Percentiles rank a stretch among this genome's conserved stretches.
These are phyloP conservation scores for Patella pellucida DNA, from an alignment of 2,888 invertebrate genomes.

Conservation along the genomic window DNA sequence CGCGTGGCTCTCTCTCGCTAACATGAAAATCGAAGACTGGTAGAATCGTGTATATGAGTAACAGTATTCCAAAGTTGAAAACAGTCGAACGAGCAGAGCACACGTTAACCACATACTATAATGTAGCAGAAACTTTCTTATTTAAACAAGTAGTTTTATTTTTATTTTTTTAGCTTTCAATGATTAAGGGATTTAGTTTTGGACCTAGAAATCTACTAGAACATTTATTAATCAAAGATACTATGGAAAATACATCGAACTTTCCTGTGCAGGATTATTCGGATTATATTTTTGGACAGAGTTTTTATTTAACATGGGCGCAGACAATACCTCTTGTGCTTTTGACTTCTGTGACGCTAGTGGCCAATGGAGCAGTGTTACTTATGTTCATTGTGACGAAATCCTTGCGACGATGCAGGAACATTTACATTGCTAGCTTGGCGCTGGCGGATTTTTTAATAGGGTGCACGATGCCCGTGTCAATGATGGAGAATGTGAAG, in stretches of 20 bases:
- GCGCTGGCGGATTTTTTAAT: constrained; percentile 57
- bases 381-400: constrained; percentile 49
- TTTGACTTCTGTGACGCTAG: constrained; percentile 45
- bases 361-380: constrained; percentile 55
- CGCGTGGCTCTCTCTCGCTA: too few relatives aligned
- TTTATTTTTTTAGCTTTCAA: too few relatives aligned
- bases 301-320: constrained; percentile 29
- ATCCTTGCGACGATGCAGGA: constrained; percentile 52
- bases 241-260: not conserved
- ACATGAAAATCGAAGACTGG: too few relatives aligned
- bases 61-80: too few relatives aligned
- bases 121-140: too few relatives aligned
- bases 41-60: too few relatives aligned
- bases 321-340: constrained; percentile 48
- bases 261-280: not conserved
- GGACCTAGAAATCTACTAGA: not conserved
- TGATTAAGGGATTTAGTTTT: too few relatives aligned
- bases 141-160: too few relatives aligned
- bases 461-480: constrained; percentile 55
- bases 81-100: too few relatives aligned
- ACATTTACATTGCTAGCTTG: constrained; percentile 59
- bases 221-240: not conserved
- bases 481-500: constrained; percentile 36
- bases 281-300: not conserved
- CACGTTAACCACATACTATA: too few relatives aligned